A percentile compares a stretch with the other conserved stretches of the same genome.
phyloP scores from a whole-genome alignment of 2,888 invertebrate genomes.

The Linyphia triangularis region DNA sequence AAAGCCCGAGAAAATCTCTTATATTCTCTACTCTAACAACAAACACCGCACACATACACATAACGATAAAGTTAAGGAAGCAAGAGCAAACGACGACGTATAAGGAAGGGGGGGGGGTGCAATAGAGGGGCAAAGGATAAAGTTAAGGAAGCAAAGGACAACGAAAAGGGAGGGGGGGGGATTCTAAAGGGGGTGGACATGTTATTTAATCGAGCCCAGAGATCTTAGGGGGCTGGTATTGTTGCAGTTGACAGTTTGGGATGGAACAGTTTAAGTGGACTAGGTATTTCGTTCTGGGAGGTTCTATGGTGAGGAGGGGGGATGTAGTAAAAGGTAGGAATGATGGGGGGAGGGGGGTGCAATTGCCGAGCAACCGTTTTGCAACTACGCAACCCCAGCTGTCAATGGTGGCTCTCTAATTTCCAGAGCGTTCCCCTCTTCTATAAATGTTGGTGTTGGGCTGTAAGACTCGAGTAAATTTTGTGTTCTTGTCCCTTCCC shows the following conservation, averaged over 20 bases:
- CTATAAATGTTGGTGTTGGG: slow-evolving; percentile 67
- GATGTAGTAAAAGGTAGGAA: neutral
- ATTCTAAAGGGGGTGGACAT: slow-evolving; percentile 20
- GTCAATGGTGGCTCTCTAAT: slow-evolving; percentile 59
- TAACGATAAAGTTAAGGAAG: slow-evolving; percentile 15
- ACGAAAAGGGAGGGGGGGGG: neutral
- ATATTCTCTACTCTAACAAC: neutral
- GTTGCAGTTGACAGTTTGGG: slow-evolving; percentile 68
- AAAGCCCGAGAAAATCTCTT: slow-evolving; percentile 59
- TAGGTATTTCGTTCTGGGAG: slow-evolving; percentile 69
- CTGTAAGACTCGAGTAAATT: slow-evolving; percentile 48
- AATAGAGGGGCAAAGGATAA: no score
- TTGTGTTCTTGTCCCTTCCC: slow-evolving; percentile 25
- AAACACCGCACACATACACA: neutral
- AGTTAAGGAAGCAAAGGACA: no score
- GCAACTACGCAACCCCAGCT: slow-evolving; percentile 67
- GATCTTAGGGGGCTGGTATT: slow-evolving; percentile 69
- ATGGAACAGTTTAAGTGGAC: slow-evolving; percentile 69
- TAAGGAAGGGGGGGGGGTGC: neutral
- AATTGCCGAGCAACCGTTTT: slow-evolving; percentile 68
- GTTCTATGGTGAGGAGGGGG: slow-evolving; percentile 26
- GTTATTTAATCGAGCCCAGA: slow-evolving; percentile 72
- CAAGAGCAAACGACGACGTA: neutral
- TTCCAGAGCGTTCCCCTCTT: slow-evolving; percentile 31
- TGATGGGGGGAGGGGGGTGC: neutral